Evolutionary conservation across 2,797 vertebrate species (phyloP).

Genomic region (Muscicapa comitata): DNA sequence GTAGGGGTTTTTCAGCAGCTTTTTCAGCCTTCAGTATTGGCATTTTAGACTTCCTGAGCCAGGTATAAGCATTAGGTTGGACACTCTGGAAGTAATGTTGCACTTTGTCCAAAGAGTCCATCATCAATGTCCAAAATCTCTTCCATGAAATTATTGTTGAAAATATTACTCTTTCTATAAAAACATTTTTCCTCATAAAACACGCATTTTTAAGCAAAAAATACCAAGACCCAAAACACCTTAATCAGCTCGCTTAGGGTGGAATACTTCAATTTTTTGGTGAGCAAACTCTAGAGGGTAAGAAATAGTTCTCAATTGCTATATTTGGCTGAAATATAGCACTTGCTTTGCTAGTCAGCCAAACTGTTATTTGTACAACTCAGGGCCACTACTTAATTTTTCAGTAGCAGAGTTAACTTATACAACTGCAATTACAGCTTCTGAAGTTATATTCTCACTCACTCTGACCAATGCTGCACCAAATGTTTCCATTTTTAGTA

Average conservation of each 20-base stretch:
- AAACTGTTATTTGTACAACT: background rate
- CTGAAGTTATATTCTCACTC: conserved; percentile 27
- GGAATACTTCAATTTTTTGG: background rate
- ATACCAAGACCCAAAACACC: background rate
- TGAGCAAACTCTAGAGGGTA: background rate
- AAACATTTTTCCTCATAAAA: background rate
- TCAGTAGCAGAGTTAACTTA: background rate
- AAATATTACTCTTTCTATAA: background rate
- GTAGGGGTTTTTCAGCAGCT: background rate
- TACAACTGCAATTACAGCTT: conserved; percentile 10
- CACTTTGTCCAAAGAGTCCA: background rate
- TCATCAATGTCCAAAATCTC: background rate
- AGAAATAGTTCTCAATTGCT: background rate
- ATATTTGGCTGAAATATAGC: background rate
- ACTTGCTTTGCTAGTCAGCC: background rate
- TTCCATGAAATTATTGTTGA: background rate
- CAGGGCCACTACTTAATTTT: background rate
- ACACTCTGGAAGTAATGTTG: background rate
- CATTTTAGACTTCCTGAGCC: background rate
- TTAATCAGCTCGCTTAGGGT: background rate
- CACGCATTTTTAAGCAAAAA: background rate
- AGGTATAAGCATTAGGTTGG: background rate
- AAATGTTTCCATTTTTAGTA: conserved; percentile 58
- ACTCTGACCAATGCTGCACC: conserved; percentile 45
- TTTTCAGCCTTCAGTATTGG: background rate